phyloP scores from a whole-genome alignment of 2,113 vertebrate genomes.

The Aldabrachelys gigantea region DNA sequence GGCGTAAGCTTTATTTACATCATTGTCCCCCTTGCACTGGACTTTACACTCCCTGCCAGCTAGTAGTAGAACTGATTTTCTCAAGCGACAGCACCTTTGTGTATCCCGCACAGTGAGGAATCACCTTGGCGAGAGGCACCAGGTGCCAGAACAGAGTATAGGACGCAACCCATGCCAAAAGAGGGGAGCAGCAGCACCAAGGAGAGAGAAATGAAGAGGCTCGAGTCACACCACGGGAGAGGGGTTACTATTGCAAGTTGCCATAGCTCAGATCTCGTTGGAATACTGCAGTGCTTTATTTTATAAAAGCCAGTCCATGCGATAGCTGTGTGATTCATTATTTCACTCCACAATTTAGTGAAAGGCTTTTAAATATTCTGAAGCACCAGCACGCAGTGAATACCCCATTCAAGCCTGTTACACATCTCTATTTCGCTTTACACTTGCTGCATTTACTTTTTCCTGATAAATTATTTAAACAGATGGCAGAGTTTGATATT shows the following conservation, averaged over 20 bases:
- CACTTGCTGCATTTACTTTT: background rate
- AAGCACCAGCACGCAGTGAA: background rate
- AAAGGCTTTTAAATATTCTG: background rate
- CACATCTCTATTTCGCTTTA: constrained; percentile 8
- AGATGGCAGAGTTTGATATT: constrained; percentile 68
- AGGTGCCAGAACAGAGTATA: background rate
- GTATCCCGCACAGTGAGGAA: too few species aligned
- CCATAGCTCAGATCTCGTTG: background rate
- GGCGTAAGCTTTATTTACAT: background rate
- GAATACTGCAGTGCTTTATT: background rate
- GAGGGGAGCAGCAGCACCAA: background rate
- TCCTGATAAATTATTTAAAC: constrained; percentile 56
- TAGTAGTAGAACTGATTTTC: background rate
- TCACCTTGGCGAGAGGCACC: too few species aligned
- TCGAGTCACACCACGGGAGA: background rate
- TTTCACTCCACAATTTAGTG: background rate
- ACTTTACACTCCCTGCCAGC: too few species aligned
- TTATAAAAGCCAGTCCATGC: background rate
- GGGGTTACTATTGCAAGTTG: too few species aligned
- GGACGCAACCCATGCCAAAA: background rate
- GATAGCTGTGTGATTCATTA: background rate
- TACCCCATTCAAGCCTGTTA: constrained; percentile 7
- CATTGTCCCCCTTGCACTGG: too few species aligned
- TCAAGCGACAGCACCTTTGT: background rate
- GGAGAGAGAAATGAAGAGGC: background rate